These are phyloP conservation scores for Lordiphosa mommai DNA, from an alignment of 1,140 invertebrate species.

Conservation along the genomic window DNA sequence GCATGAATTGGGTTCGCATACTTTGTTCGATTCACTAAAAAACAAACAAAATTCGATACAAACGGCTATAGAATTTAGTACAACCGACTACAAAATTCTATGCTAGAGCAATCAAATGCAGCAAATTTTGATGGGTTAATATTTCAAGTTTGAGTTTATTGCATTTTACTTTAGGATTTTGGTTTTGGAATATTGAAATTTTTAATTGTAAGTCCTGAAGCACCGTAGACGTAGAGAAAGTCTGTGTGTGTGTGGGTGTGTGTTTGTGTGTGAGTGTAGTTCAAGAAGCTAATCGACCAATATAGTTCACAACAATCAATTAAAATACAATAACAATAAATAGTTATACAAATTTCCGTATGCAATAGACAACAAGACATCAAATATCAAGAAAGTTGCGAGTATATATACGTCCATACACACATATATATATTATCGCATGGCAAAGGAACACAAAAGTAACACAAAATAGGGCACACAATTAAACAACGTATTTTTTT, in stretches of 20 bases:
- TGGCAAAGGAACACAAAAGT: slow-evolving; percentile 37
- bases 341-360: slow-evolving; percentile 45
- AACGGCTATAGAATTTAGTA: slow-evolving; percentile 70
- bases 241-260: slow-evolving; percentile 22
- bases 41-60: slow-evolving; percentile 79
- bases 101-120: slow-evolving; percentile 66
- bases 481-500: slow-evolving; percentile 52
- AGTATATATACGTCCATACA: slow-evolving; percentile 42
- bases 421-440: slow-evolving; percentile 48
- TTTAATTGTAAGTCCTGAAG: background rate
- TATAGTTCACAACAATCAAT: slow-evolving; percentile 54
- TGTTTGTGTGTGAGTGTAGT: slow-evolving; percentile 27
- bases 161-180: slow-evolving; percentile 5
- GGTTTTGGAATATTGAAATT: slow-evolving; percentile 8
- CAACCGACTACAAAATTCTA: slow-evolving; percentile 62
- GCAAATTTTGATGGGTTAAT: slow-evolving; percentile 69
- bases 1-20: slow-evolving; percentile 76
- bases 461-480: slow-evolving; percentile 48
- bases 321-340: slow-evolving; percentile 62
- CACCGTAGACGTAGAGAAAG: slow-evolving; percentile 9
- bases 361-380: slow-evolving; percentile 65
- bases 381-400: slow-evolving; percentile 45
- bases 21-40: slow-evolving; percentile 77
- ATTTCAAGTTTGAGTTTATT: slow-evolving; percentile 47
- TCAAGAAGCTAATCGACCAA: slow-evolving; percentile 58